Evolutionary conservation across 1,140 invertebrate genomes (phyloP).

Genomic region (fruit fly (Drosophila melanogaster)): DNA sequence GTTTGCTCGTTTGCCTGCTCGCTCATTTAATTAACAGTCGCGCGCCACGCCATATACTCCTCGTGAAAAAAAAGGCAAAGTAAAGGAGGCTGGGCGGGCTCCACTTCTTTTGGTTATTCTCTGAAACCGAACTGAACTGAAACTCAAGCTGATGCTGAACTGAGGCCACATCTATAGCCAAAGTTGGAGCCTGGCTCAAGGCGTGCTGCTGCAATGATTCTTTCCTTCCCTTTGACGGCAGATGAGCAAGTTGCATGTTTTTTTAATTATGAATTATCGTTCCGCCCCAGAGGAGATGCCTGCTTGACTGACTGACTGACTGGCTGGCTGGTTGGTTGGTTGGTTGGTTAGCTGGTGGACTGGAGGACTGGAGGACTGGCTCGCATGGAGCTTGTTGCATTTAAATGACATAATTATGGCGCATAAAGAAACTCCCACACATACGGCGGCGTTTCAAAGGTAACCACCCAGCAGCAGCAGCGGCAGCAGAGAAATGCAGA

Average conservation of each 20-base stretch:
- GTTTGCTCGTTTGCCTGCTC: constrained; percentile 82
- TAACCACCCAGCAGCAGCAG: constrained; percentile 18
- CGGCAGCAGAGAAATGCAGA: background rate
- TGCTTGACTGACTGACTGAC: constrained; percentile 42
- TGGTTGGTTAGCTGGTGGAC: constrained; percentile 28
- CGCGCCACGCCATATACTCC: constrained; percentile 68
- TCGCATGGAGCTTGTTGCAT: constrained; percentile 72
- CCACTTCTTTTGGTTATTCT: constrained; percentile 1
- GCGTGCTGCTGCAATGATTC: constrained; percentile 62
- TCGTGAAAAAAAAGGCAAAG: constrained; percentile 7
- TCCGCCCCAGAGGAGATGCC: constrained; percentile 32
- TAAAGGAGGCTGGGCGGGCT: constrained; percentile 15
- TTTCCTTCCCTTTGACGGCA: constrained; percentile 38
- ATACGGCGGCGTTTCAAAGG: constrained; percentile 58
- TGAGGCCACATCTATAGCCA: constrained; percentile 27
- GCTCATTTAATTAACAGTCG: constrained; percentile 83
- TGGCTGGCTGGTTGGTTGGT: constrained; percentile 26
- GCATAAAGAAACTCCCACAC: constrained; percentile 78
- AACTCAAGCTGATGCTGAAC: background rate
- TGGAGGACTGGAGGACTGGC: constrained; percentile 29
- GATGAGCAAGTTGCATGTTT: constrained; percentile 75
- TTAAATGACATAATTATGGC: constrained; percentile 83
- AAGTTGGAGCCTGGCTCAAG: constrained; percentile 48
- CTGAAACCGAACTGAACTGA: constrained; percentile 11
- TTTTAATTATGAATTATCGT: constrained; percentile 81